phyloP scores from a whole-genome alignment of 2,797 vertebrate species.

The Falco cherrug region DNA sequence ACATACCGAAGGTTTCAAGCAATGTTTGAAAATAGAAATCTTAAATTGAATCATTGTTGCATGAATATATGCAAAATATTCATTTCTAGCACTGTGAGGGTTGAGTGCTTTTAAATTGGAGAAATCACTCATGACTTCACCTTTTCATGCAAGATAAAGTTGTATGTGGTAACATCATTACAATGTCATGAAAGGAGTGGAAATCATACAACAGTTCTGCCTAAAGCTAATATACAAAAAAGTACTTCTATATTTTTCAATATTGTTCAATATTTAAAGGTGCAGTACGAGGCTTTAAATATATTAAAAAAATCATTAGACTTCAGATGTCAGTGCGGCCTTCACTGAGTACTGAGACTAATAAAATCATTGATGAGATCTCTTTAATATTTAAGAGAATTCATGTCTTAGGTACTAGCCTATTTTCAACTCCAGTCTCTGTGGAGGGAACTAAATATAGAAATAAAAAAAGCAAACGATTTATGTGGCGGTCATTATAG shows the following conservation, averaged over 20 bases:
- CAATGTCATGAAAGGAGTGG: slow-evolving; percentile 92
- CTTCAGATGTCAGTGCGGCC: slow-evolving; percentile 75
- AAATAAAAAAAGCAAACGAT: slow-evolving; percentile 66
- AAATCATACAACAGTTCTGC: slow-evolving; percentile 86
- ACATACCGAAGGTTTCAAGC: slow-evolving; percentile 91
- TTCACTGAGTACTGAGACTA: slow-evolving; percentile 77
- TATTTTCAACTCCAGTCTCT: slow-evolving; percentile 73
- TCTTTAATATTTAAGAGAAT: slow-evolving; percentile 83
- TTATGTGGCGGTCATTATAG: slow-evolving; percentile 65
- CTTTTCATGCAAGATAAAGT: slow-evolving; percentile 99
- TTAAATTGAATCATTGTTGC: slow-evolving; percentile 99
- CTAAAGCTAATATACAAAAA: slow-evolving; percentile 86
- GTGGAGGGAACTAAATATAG: slow-evolving; percentile 71
- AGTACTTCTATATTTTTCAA: slow-evolving; percentile 84
- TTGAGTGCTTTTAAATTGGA: slow-evolving; percentile 99
- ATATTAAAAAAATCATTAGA: slow-evolving; percentile 79
- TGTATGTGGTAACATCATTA: slow-evolving; percentile 97
- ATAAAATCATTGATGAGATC: slow-evolving; percentile 82
- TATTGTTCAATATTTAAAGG: slow-evolving; percentile 86
- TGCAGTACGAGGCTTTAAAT: slow-evolving; percentile 78
- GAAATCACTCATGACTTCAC: slow-evolving; percentile 99
- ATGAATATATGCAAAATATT: slow-evolving; percentile 99
- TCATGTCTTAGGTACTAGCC: slow-evolving; percentile 74
- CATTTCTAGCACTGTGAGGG: slow-evolving; percentile 98
- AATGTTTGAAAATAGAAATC: slow-evolving; percentile 99